Evolutionary conservation across 2,113 vertebrate genomes (phyloP).

Genomic region (Stictonetta naevosa): DNA sequence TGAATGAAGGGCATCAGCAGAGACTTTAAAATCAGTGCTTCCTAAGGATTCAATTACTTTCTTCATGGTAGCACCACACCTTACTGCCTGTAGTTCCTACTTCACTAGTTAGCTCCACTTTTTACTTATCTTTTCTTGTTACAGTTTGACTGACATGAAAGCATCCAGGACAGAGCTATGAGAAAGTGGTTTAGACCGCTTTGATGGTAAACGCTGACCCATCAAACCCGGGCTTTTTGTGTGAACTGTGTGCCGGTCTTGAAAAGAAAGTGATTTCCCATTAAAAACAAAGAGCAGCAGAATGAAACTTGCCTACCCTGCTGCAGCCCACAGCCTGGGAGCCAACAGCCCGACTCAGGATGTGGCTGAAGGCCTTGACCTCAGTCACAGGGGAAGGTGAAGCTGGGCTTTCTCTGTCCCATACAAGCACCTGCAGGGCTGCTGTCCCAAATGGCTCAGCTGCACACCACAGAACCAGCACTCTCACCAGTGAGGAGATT

Average conservation of each 20-base stretch:
- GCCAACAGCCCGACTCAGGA: neutral
- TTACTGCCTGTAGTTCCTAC: neutral
- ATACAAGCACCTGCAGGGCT: neutral
- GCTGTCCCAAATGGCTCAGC: neutral
- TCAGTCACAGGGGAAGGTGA: neutral
- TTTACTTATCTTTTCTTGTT: neutral
- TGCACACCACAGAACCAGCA: rapidly evolving
- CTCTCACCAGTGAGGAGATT: neutral
- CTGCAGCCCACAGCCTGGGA: neutral
- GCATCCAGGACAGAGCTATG: neutral
- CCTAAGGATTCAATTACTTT: neutral
- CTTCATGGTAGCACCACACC: neutral
- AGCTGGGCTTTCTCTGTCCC: neutral
- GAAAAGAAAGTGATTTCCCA: neutral
- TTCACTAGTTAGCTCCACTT: neutral
- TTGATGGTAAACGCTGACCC: neutral
- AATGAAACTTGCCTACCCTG: neutral
- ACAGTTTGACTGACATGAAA: neutral
- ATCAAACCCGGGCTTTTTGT: neutral
- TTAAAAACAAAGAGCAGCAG: neutral
- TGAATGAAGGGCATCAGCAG: neutral
- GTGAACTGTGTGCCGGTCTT: neutral
- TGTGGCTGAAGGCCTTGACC: neutral
- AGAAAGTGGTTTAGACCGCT: neutral
- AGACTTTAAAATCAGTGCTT: neutral